Evolutionary conservation across 2,113 vertebrate species (phyloP).

Genomic region (Chaetodon auriga): DNA sequence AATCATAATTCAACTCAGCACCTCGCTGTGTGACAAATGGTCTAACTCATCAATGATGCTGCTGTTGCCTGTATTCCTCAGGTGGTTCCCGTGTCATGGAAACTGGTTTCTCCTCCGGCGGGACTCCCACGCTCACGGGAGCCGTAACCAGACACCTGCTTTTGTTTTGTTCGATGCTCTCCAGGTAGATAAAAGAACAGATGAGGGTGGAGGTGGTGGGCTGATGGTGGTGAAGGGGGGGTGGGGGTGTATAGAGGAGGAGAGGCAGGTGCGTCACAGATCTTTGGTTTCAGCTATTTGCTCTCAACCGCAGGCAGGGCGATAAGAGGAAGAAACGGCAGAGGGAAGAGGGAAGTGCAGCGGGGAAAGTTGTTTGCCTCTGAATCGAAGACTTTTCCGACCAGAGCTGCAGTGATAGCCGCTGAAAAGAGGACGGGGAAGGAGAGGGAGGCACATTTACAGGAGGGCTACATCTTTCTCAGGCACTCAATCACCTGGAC

Average conservation of each 20-base stretch:
- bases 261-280: conserved; percentile 75
- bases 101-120: conserved; percentile 52
- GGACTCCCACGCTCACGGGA: conserved; percentile 63
- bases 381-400: conserved; percentile 45
- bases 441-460: conserved; percentile 36
- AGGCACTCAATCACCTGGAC: conserved; percentile 52
- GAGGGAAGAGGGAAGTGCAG: conserved; percentile 50
- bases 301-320: conserved; percentile 20
- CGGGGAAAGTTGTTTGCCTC: conserved; percentile 59
- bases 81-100: conserved; percentile 72
- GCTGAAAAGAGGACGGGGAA: conserved; percentile 3
- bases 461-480: conserved; percentile 33
- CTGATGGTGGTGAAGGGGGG: conserved; percentile 13
- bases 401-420: conserved; percentile 50
- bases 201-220: conserved; percentile 45
- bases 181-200: conserved; percentile 72
- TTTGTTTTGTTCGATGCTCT: conserved; percentile 69
- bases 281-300: conserved; percentile 67
- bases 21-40: background rate
- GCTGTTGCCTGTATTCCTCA: conserved; percentile 50
- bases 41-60: conserved; percentile 26
- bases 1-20: background rate
- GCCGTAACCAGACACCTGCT: conserved; percentile 81
- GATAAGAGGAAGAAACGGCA: conserved; percentile 51
- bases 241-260: conserved; percentile 8